phyloP scores from a whole-genome alignment of 2,113 vertebrate genomes.

The Caretta caretta region DNA sequence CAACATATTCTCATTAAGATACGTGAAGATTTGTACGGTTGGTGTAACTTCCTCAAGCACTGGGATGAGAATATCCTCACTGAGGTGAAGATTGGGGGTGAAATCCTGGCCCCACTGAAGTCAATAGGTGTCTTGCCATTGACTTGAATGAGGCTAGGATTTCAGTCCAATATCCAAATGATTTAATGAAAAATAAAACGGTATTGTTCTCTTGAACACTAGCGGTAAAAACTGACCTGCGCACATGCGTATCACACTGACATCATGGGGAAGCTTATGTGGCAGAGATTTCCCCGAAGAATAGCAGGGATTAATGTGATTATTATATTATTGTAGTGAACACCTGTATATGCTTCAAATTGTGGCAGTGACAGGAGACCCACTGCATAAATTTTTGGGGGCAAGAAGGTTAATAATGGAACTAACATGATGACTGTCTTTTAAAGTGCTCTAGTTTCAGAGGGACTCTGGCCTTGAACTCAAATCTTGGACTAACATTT shows the following conservation, averaged over 20 bases:
- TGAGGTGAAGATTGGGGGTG: background rate
- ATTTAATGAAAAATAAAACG: background rate
- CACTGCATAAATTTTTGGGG: background rate
- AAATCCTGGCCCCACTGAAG: background rate
- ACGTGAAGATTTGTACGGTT: background rate
- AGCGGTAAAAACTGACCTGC: background rate
- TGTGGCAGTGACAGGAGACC: background rate
- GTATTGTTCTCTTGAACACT: background rate
- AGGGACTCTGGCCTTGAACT: background rate
- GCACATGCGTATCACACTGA: background rate
- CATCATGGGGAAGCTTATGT: background rate
- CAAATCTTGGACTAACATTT: background rate
- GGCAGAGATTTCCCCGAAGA: background rate
- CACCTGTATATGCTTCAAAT: background rate
- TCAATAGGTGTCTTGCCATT: background rate
- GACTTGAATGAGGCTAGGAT: background rate
- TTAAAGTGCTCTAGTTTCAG: background rate
- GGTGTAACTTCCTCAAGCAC: background rate
- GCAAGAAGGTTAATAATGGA: background rate
- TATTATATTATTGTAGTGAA: background rate
- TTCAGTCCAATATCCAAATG: background rate
- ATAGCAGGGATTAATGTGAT: background rate
- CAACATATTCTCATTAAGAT: background rate
- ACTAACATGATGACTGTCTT: background rate
- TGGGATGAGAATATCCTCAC: background rate